Base-by-base conservation (phyloP, 2,113 vertebrate species). In the Myotis yumanensis region DNA sequence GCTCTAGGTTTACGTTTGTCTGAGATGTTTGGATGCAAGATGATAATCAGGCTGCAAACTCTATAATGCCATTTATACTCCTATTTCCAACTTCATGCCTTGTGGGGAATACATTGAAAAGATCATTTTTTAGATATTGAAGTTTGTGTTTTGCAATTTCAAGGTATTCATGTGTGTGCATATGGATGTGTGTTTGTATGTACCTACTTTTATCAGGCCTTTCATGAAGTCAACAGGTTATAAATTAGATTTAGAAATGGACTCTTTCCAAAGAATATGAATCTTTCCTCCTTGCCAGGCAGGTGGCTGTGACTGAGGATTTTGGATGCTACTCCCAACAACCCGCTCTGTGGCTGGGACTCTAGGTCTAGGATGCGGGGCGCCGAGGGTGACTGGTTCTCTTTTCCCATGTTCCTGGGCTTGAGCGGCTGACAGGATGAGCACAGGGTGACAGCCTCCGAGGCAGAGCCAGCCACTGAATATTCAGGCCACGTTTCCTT, bases 81-180 rank as follows among this genome's bases (percentile, higher is more conserved):
- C 46, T n/a, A 4, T 85, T 84, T 66, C 57, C 43, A 46, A 48
- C 84, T 73, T 90, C 46, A 23, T 25, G 32, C 57, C 35, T 72
- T 66, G 76, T 87, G 86, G 71, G 83, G 82, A 87, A 91, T 86
- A 52, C n/a, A 40, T 5, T 43, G 73, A 40, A 83, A 59, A 94
- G 16, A 64, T 35, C 11, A 1, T 66, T 77, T 54, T 85, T 88
- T 48, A 71, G 76, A 59, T 48, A 12, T 11, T 20, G 48, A 59
- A 35, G 23, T 54, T 66, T 75, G 40, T 68, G 10, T 86, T 89
- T 80, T 71, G n/a, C 81, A 84, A 32, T 69, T 93, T 75, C 2
- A 28, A 32, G 25, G 43, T 25, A 22, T 81, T n/a, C 32, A 46
- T 77, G 25, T 68, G 11, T 86, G 8, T 46, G 16, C 52, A 8